Percentiles rank a stretch among this genome's conserved stretches.
These are phyloP conservation scores for Oostethus manadensis DNA, from an alignment of 2,113 vertebrate species.

Conservation along the genomic window DNA sequence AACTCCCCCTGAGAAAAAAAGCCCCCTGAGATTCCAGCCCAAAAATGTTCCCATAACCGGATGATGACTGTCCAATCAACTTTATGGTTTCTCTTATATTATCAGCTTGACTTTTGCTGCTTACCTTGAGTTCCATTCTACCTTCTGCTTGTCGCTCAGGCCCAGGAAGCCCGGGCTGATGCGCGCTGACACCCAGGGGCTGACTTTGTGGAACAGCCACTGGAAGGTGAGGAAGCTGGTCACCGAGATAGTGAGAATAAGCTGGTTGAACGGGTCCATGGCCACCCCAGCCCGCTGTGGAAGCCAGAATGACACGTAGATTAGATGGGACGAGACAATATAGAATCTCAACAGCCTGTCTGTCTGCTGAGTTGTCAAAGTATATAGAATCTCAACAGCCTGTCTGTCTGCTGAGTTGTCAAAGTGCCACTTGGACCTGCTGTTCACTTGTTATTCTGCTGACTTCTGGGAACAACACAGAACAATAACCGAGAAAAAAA, in stretches of 20 bases:
- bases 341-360: too few species aligned
- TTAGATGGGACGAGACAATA: neutral
- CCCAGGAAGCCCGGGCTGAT: slow-evolving; percentile 79
- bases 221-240: slow-evolving; percentile 88
- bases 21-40: too few species aligned
- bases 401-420: too few species aligned
- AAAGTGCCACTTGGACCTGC: too few species aligned
- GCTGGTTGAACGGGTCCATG: slow-evolving; percentile 82
- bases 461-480: too few species aligned
- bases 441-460: too few species aligned
- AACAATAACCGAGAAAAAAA: too few species aligned
- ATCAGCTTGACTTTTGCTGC: neutral
- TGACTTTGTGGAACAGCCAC: slow-evolving; percentile 85
- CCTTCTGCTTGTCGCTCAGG: slow-evolving; percentile 86
- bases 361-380: too few species aligned
- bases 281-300: slow-evolving; percentile 63
- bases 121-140: slow-evolving; percentile 99
- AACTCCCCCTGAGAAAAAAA: too few species aligned
- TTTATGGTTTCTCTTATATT: neutral
- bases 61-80: neutral
- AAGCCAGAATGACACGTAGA: neutral
- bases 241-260: slow-evolving; percentile 72
- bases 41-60: neutral
- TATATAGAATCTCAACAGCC: neutral
- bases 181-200: slow-evolving; percentile 80